Evolutionary conservation across 2,888 invertebrate genomes (phyloP).

Genomic region (Dioctria rufipes): DNA sequence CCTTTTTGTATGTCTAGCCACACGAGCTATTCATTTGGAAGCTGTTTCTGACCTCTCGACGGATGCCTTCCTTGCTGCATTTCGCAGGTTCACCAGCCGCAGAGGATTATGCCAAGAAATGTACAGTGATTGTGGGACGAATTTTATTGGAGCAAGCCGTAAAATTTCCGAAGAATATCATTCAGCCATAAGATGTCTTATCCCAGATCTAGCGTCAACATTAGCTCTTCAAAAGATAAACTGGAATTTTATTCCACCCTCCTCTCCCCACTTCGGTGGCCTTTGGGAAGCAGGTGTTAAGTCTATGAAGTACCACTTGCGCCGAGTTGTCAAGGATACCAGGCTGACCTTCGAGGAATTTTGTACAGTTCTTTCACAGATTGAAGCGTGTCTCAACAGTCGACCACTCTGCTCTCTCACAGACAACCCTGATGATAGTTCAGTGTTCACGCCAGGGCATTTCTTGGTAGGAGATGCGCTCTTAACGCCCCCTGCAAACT

Average conservation of each 20-base stretch:
- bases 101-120: no score
- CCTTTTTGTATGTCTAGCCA: slow-evolving; percentile 25
- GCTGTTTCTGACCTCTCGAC: slow-evolving; percentile 33
- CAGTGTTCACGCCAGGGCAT: slow-evolving; percentile 23
- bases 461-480: slow-evolving; percentile 13
- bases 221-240: no score
- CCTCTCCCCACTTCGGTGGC: slow-evolving; percentile 19
- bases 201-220: no score
- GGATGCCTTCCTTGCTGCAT: slow-evolving; percentile 44
- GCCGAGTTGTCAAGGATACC: slow-evolving; percentile 49
- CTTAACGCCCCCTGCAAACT: slow-evolving; percentile 24
- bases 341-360: slow-evolving; percentile 52
- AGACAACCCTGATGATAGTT: slow-evolving; percentile 33
- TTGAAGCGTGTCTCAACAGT: slow-evolving; percentile 61
- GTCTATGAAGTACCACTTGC: slow-evolving; percentile 61
- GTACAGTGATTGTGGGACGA: no score
- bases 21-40: slow-evolving; percentile 44
- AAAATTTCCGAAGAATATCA: no score
- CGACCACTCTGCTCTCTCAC: slow-evolving; percentile 52
- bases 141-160: no score
- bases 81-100: no score
- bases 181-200: no score
- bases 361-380: slow-evolving; percentile 58
- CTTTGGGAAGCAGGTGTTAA: slow-evolving; percentile 12
- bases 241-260: no score